Evolutionary conservation across 2,797 vertebrate genomes (phyloP).

Genomic region (Carduelis carduelis): DNA sequence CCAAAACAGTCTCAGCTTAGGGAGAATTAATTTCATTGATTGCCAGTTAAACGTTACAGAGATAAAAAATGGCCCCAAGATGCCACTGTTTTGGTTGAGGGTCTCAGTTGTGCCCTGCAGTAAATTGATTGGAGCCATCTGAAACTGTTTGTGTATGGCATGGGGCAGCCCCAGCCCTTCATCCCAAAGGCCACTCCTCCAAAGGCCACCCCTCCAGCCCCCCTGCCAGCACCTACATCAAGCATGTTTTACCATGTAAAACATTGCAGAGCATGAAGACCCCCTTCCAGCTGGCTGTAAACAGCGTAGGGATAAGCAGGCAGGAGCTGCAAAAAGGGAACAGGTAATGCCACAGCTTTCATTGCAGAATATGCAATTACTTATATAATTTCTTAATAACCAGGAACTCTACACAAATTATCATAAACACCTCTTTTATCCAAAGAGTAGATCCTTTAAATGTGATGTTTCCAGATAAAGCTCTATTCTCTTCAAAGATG

Average conservation of each 20-base stretch:
- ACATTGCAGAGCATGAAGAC: background rate
- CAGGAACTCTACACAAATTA: background rate
- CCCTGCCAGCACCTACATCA: background rate
- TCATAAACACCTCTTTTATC: background rate
- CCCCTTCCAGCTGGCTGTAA: background rate
- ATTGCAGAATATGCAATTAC: background rate
- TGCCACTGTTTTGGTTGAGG: background rate
- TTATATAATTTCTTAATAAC: background rate
- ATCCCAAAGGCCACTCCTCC: background rate
- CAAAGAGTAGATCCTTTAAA: background rate
- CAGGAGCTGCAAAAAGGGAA: background rate
- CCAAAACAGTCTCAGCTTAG: background rate
- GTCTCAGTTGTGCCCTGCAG: fast-evolving
- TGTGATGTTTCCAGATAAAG: background rate
- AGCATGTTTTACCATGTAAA: background rate
- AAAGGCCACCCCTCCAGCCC: background rate
- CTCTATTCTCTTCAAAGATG: background rate
- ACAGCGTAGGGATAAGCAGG: background rate
- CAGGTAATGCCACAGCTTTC: background rate
- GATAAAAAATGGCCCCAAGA: background rate
- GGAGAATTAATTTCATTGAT: background rate
- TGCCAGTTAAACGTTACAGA: background rate
- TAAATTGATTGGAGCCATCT: fast-evolving
- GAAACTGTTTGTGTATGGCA: background rate
- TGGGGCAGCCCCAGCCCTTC: fast-evolving